Evolutionary conservation across 1,140 invertebrate species (phyloP).

Genomic region (Drosophila ficusphila): DNA sequence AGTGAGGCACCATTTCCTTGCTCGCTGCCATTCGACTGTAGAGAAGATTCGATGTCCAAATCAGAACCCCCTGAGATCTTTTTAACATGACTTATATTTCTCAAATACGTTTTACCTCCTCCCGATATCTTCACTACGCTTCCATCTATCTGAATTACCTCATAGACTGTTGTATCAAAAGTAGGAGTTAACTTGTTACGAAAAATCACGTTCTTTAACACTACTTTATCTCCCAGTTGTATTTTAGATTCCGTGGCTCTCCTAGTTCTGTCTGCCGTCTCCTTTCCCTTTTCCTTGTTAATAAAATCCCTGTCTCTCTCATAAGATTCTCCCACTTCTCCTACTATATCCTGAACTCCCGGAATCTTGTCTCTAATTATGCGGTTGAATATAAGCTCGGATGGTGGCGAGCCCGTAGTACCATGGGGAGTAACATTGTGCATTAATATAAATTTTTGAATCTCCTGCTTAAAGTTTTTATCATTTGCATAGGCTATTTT

Average conservation of each 20-base stretch:
- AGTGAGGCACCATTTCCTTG: no score
- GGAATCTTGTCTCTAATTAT: conserved; percentile 37
- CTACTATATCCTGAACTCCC: conserved; percentile 14
- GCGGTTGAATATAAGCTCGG: conserved; percentile 41
- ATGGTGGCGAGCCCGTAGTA: conserved; percentile 34
- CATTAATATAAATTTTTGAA: no score
- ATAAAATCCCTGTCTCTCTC: conserved; percentile 3
- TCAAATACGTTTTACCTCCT: not conserved
- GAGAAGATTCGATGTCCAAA: no score
- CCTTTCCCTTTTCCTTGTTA: conserved; percentile 32
- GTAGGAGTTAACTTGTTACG: conserved; percentile 25
- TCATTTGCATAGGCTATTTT: no score
- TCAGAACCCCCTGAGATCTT: conserved; percentile 5
- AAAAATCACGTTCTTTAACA: conserved; percentile 27
- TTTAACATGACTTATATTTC: conserved; percentile 1
- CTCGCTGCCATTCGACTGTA: no score
- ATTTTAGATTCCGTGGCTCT: no score
- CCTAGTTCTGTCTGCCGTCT: no score
- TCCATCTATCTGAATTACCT: not conserved
- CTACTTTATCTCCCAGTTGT: conserved; percentile 17
- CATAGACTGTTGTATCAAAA: no score
- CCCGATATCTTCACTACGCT: not conserved
- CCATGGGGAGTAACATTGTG: conserved; percentile 49
- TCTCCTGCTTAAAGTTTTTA: no score
- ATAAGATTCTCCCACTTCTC: not conserved